These are phyloP conservation scores for Scaeva pyrastri DNA, from an alignment of 2,888 invertebrate species.

Conservation along the genomic window DNA sequence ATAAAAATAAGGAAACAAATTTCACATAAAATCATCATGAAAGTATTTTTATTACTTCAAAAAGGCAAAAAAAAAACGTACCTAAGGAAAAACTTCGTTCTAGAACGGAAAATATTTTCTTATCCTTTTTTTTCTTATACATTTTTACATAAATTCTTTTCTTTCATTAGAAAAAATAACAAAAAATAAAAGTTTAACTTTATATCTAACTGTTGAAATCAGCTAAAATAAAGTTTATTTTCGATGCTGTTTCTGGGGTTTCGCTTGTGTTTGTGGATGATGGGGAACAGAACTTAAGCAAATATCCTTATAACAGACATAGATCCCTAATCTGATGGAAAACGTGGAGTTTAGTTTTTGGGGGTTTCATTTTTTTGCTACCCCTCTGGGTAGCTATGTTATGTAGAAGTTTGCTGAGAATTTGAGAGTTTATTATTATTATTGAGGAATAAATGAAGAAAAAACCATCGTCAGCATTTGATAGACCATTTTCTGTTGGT, in stretches of 20 bases:
- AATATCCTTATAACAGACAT: no score
- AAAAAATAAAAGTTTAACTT: background rate
- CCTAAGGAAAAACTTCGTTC: constrained; percentile 1
- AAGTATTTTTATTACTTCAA: background rate
- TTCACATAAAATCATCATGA: constrained; percentile 21
- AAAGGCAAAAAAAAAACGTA: background rate
- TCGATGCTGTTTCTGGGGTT: background rate
- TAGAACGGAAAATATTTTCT: constrained; percentile 3
- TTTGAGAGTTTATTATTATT: no score
- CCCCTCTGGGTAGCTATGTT: background rate
- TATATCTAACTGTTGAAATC: constrained; percentile 21
- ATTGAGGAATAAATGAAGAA: constrained; percentile 5
- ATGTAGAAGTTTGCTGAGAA: background rate
- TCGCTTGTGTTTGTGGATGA: background rate
- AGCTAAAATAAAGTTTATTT: constrained; percentile 29
- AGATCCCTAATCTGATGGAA: background rate
- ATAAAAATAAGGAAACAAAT: background rate
- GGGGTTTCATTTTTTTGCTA: background rate
- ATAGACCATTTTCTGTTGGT: background rate
- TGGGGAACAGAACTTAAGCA: background rate
- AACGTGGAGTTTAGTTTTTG: background rate
- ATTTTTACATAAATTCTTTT: background rate
- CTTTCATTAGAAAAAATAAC: constrained; percentile 10
- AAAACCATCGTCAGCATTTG: constrained; percentile 26
- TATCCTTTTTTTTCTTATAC: background rate